These are phyloP conservation scores for Ennomos fuscantarius DNA, from an alignment of 2,888 invertebrate species.

Conservation along the genomic window DNA sequence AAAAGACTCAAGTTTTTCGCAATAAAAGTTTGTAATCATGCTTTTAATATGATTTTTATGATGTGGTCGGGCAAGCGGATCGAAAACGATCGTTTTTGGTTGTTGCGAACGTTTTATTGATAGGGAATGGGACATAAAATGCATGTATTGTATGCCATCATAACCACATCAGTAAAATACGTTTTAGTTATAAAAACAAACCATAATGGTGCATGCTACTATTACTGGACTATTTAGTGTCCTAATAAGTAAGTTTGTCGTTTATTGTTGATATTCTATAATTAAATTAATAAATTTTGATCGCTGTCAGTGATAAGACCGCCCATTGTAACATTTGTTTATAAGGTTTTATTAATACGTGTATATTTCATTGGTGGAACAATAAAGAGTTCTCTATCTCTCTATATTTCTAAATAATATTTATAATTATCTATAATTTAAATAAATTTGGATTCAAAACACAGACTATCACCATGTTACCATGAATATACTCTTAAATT, in stretches of 20 bases:
- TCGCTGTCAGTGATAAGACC: too few relatives aligned
- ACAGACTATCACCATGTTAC: too few relatives aligned
- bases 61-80: neutral
- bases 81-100: neutral
- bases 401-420: too few relatives aligned
- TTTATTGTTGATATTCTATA: neutral
- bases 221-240: neutral
- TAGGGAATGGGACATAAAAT: too few relatives aligned
- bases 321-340: too few relatives aligned
- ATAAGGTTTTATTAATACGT: too few relatives aligned
- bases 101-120: too few relatives aligned
- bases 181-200: constrained; percentile 2
- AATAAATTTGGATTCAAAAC: neutral
- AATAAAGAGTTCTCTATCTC: too few relatives aligned
- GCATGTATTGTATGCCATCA: neutral
- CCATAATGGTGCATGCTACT: neutral
- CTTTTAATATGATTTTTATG: constrained; percentile 2
- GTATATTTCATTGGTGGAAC: too few relatives aligned
- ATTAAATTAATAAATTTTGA: too few relatives aligned
- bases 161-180: neutral
- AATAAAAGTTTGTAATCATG: constrained; percentile 8
- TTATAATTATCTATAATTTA: too few relatives aligned
- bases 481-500: too few relatives aligned
- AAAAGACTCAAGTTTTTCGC: constrained; percentile 10
- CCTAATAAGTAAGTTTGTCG: constrained; percentile 2